Percentiles rank a stretch among this genome's conserved stretches.
Evolutionary conservation across 2,888 invertebrate genomes (phyloP).

Genomic region (Melinopterus prodromus): DNA sequence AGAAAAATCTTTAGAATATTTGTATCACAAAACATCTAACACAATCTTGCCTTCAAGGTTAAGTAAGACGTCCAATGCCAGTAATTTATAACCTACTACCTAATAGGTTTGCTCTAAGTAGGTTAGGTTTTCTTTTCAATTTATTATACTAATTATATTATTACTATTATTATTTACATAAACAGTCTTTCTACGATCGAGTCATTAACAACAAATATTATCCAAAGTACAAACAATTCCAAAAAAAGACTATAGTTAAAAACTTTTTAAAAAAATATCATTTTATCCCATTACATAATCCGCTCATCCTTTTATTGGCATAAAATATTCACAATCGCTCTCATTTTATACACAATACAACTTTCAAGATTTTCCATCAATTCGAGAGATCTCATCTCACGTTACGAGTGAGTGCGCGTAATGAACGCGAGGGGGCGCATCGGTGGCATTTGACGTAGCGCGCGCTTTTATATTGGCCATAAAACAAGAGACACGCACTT

Average conservation of each 20-base stretch:
- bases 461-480: background rate
- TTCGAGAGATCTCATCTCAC: background rate
- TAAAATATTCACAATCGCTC: background rate
- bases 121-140: no score
- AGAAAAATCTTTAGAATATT: no score
- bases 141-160: no score
- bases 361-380: background rate
- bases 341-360: background rate
- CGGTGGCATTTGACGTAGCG: background rate
- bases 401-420: background rate
- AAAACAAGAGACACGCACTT: slow-evolving; percentile 4
- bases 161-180: no score
- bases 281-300: background rate
- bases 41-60: no score
- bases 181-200: no score
- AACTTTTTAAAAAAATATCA: background rate
- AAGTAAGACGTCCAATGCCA: no score
- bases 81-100: no score
- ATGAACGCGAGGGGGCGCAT: background rate
- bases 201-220: no score
- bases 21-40: no score
- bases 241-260: background rate
- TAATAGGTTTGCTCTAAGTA: no score
- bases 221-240: background rate
- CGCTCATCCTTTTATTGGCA: background rate